Conservation (phyloP, 2,113 vertebrate species). For the Tachycineta bicolor region DNA sequence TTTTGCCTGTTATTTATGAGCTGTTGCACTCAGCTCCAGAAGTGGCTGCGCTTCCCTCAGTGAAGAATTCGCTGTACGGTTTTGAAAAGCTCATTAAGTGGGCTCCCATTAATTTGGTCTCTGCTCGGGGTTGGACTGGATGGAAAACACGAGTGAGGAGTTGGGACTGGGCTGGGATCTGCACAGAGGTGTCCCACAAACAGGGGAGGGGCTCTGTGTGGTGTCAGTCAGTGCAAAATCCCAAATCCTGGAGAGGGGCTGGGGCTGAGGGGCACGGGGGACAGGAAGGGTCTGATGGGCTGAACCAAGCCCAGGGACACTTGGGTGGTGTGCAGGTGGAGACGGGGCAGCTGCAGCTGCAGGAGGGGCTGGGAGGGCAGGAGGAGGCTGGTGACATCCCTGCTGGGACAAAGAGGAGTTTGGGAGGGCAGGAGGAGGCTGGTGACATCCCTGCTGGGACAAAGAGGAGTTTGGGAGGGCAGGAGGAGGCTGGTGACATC, state of each 20-base stretch:
- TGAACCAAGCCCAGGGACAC: not conserved
- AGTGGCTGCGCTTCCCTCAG: not conserved
- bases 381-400: not conserved
- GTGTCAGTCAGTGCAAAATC: rapidly evolving
- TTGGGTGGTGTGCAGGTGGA: not conserved
- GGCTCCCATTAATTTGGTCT: not conserved
- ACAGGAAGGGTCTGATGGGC: not conserved
- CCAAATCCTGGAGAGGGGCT: not conserved
- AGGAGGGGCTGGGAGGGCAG: not conserved
- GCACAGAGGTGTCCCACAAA: not conserved
- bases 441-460: rapidly evolving
- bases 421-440: not conserved
- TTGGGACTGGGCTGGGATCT: not conserved
- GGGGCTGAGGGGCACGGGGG: not conserved
- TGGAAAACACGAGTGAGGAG: not conserved
- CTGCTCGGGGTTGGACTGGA: not conserved
- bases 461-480: not conserved
- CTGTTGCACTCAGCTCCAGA: not conserved
- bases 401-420: too few species aligned
- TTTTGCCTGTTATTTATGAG: conserved; percentile 27
- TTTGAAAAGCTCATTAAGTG: not conserved
- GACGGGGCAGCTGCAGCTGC: not conserved
- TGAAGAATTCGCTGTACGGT: not conserved
- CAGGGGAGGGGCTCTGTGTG: not conserved
- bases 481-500: not conserved